A percentile compares a stretch with the other conserved stretches of the same genome.
These are phyloP conservation scores for Stictonetta naevosa DNA, from an alignment of 2,113 vertebrate genomes.

Conservation along the genomic window DNA sequence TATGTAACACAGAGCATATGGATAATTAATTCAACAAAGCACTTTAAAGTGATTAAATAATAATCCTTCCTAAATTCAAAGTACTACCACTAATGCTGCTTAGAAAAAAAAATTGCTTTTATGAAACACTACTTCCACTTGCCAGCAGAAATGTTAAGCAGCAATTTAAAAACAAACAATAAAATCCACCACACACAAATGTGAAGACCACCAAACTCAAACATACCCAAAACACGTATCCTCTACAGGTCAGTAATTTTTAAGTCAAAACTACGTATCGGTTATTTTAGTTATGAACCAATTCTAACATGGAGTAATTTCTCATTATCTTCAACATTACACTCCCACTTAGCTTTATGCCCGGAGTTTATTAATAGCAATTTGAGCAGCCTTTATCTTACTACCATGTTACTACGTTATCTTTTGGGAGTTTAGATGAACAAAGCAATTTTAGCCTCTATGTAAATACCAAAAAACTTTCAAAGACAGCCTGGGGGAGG, in stretches of 20 bases:
- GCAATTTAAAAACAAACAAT: not conserved
- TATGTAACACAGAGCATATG: not conserved
- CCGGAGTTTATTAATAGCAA: slow-evolving; percentile 2
- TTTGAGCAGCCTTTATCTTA: not conserved
- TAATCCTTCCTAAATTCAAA: slow-evolving; percentile 35
- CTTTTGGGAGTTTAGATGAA: not conserved
- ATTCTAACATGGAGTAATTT: not conserved
- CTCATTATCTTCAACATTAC: not conserved
- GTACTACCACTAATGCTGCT: not conserved
- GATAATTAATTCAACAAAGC: not conserved
- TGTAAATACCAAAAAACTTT: not conserved
- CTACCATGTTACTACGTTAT: not conserved
- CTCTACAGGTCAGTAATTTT: not conserved
- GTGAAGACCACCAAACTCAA: not conserved
- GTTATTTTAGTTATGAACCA: not conserved
- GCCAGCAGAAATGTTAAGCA: not conserved
- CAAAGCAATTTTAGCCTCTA: not conserved
- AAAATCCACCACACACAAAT: not conserved
- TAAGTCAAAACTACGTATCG: not conserved
- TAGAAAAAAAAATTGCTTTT: not conserved
- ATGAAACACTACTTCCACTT: not conserved
- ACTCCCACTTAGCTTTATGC: not conserved
- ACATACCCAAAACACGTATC: not conserved
- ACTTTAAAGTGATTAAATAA: slow-evolving; percentile 38
- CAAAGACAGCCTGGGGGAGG: not conserved